Conservation (phyloP, 2,113 vertebrate genomes). For the Otus sunia region DNA sequence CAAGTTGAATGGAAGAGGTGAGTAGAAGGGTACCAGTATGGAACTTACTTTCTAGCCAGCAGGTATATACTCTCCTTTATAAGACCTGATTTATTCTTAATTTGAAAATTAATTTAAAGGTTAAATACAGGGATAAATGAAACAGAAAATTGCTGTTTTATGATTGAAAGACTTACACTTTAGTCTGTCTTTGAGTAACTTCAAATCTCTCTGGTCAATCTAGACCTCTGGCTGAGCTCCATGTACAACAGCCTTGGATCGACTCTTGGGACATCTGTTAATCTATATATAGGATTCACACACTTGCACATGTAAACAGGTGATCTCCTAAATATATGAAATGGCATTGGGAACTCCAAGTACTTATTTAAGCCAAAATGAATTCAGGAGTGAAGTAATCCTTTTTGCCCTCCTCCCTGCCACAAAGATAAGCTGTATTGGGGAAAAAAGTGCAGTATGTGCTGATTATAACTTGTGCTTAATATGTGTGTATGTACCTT, state of each 20-base stretch:
- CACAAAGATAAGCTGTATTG: neutral
- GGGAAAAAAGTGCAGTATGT: neutral
- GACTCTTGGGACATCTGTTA: conserved; percentile 59
- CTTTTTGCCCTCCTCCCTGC: neutral
- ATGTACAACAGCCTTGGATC: conserved; percentile 26
- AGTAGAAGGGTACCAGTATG: neutral
- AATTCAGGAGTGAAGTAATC: conserved; percentile 18
- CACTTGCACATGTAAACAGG: conserved; percentile 60
- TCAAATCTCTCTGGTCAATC: conserved; percentile 33
- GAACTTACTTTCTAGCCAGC: neutral
- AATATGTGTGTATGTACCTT: neutral
- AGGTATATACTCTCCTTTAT: neutral
- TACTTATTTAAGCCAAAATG: conserved; percentile 52
- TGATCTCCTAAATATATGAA: conserved; percentile 66
- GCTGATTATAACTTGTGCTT: neutral
- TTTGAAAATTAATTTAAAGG: neutral
- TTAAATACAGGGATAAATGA: neutral
- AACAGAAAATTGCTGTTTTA: neutral
- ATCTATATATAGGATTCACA: conserved; percentile 65
- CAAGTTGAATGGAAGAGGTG: neutral
- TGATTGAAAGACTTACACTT: neutral
- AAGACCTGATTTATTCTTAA: neutral
- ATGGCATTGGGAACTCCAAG: conserved; percentile 41
- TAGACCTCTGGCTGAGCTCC: conserved; percentile 47
- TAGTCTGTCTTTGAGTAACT: neutral